These are phyloP conservation scores for Cryptoblepharus egeriae DNA, from an alignment of 2,797 vertebrate genomes.

Conservation along the genomic window DNA sequence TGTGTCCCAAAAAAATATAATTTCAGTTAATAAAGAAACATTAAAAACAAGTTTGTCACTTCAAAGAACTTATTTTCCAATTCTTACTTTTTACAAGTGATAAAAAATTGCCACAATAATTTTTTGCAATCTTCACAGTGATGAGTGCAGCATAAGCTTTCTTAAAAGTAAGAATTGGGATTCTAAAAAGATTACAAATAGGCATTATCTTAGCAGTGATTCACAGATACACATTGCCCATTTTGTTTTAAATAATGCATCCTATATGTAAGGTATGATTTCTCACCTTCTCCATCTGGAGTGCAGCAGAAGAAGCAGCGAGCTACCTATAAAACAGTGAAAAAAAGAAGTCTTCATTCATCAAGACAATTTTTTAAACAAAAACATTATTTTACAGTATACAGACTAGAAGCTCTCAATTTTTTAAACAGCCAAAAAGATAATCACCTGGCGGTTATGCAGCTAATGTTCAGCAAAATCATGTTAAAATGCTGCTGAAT, in stretches of 20 bases:
- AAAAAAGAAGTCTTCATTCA: slow-evolving; percentile 24
- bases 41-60: background rate
- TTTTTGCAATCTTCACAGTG: background rate
- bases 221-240: background rate
- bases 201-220: background rate
- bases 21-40: background rate
- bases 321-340: slow-evolving; percentile 84
- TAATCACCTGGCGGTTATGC: no score
- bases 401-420: slow-evolving; percentile 19
- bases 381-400: slow-evolving; percentile 35
- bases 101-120: background rate
- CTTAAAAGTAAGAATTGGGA: background rate
- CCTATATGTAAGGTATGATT: slow-evolving; percentile 2
- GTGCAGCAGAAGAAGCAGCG: slow-evolving; percentile 95
- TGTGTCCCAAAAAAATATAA: background rate
- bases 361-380: background rate
- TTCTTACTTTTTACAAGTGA: background rate
- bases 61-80: background rate
- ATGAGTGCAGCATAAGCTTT: background rate
- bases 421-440: slow-evolving; percentile 10
- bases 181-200: background rate
- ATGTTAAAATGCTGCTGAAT: background rate
- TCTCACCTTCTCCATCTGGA: slow-evolving; percentile 84
- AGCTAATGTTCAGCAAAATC: background rate
- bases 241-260: slow-evolving; percentile 20